Evolutionary conservation across 2,113 vertebrate species (phyloP).

Genomic region (Psilopogon haemacephalus): DNA sequence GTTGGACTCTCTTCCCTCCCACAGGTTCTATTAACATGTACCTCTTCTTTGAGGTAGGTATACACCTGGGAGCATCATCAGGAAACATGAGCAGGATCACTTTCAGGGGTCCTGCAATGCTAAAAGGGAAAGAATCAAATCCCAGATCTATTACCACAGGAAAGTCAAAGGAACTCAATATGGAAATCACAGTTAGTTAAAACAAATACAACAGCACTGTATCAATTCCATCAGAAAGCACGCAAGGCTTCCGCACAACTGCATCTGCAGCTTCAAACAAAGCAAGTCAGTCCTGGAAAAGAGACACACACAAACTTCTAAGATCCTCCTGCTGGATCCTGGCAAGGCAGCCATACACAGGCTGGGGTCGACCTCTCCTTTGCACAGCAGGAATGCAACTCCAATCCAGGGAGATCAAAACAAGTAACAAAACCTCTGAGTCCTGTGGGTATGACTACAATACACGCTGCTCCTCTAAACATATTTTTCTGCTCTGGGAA

Average conservation of each 20-base stretch:
- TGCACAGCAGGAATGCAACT: not conserved
- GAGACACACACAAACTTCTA: not conserved
- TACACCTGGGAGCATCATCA: not conserved
- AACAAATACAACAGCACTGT: not conserved
- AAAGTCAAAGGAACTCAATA: not conserved
- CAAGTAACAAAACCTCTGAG: rapidly evolving
- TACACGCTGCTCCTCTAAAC: not conserved
- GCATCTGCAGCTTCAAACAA: not conserved
- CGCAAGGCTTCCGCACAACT: not conserved
- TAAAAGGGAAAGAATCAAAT: not conserved
- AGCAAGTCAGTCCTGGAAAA: not conserved
- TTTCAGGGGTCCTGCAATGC: not conserved
- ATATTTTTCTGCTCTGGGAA: not conserved
- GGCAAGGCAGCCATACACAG: not conserved
- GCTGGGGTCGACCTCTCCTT: not conserved
- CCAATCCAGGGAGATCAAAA: not conserved
- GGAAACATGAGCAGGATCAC: rapidly evolving
- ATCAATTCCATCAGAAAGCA: not conserved
- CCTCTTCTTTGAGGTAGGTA: not conserved
- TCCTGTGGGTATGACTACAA: not conserved
- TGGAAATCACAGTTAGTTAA: not conserved
- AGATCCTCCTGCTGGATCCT: rapidly evolving
- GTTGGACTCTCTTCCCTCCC: not conserved
- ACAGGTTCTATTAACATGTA: not conserved
- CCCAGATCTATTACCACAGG: not conserved